A percentile compares a stretch with the other conserved stretches of the same genome.
Conservation (phyloP, 2,888 invertebrate genomes). For the Pristionchus fissidentatus region DNA sequence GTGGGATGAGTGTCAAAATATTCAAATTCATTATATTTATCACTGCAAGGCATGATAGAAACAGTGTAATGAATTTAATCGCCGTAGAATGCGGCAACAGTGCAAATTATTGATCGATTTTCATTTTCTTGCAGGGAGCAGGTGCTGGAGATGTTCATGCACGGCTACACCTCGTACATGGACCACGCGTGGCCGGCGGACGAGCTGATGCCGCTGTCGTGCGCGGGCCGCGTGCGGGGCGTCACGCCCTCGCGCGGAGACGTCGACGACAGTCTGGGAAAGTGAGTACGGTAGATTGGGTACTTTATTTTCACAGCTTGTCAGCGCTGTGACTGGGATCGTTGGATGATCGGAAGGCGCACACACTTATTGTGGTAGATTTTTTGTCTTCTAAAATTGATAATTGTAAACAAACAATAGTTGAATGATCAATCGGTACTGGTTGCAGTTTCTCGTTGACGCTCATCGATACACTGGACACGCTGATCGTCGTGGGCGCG, state of each 20-base stretch:
- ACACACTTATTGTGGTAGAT: background rate
- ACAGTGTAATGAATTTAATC: no score
- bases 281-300: constrained; percentile 82
- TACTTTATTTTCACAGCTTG: background rate
- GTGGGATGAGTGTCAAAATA: no score
- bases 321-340: background rate
- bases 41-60: no score
- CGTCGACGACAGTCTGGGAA: constrained; percentile 95
- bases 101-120: background rate
- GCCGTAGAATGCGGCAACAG: background rate
- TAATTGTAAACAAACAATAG: no score
- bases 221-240: constrained; percentile 91
- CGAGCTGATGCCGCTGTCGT: constrained; percentile 96
- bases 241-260: constrained; percentile 92
- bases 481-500: constrained; percentile 90
- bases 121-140: constrained; percentile 76
- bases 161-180: constrained; percentile 95
- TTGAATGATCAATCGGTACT: background rate
- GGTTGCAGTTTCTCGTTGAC: constrained; percentile 91
- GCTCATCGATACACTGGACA: constrained; percentile 93
- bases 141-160: constrained; percentile 94
- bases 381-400: background rate
- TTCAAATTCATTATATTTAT: no score
- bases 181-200: constrained; percentile 95
- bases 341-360: background rate